Evolutionary conservation across 2,797 vertebrate species (phyloP), one percentile per base, ranked within the genome.

Genomic region (Phaenicophaeus curvirostris): DNA sequence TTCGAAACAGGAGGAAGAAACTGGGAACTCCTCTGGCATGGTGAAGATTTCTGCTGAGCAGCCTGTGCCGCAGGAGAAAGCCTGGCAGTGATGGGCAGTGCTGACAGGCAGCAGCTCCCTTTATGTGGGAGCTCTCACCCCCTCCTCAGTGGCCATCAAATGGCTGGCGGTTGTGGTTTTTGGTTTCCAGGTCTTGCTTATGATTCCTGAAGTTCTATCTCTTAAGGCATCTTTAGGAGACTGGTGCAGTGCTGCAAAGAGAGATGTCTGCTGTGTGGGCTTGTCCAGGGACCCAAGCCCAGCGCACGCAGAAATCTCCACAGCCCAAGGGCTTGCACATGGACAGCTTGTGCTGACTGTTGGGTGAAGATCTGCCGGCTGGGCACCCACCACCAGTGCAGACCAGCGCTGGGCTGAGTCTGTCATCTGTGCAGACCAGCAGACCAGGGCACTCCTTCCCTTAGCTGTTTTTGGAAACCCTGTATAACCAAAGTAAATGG

Each of bases 231-330:
- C 39, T 17, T 42, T 35, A 42, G 71, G 48, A 88, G 42, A n/a
- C 23, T 28, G 67, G 24, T 67, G 59, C 31, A 27, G n/a, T 62
- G 63, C 54, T 87, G 78, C 39, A 31, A 27, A 37, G 59, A 35
- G 53, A 57, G 8, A 13, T 74, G 27, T 53, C 44, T 73, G 51
- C 51, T 69, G 61, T 1, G 0, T 33, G 30, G 37, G 21, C 2
- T n/a, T n/a, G 31, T n/a, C 7, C 41, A 31, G 68, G n/a, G 25
- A 27, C n/a, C 15, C 0, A 4, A 20, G 33, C 44, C 48, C 58
- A 82, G 68, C 16, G 8, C 0, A 1, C 6, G 8, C 42, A 24
- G 16, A 30, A 53, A 25, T 18, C 44, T 83, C 62, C 1, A 0
- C 41, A 37, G n/a, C 35, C 39, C 30, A 35, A 51, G 46, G 30